Evolutionary conservation across 2,888 invertebrate species (phyloP), one percentile per base, ranked within the genome.

Genomic region (Ecliptopera silaceata): DNA sequence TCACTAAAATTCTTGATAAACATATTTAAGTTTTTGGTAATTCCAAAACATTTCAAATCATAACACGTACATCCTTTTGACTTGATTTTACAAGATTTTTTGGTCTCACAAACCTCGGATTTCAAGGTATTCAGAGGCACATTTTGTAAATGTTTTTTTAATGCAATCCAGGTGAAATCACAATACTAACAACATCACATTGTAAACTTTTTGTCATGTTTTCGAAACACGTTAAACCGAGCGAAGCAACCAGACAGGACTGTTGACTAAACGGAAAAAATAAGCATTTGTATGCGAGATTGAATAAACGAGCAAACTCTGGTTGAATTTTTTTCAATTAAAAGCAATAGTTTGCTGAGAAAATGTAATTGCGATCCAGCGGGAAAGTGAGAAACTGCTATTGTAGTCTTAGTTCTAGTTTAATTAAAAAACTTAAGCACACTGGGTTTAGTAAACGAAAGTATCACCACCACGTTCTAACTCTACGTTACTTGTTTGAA

Each of bases 281-380:
- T 39, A 15, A 58, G 29, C 51, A 49, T 43, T 39, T n/a, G n/a
- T n/a, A n/a, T n/a, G n/a, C n/a, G n/a, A n/a, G n/a, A 32, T 31
- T 42, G 44, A 52, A 52, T 43, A 39, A 39, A 52, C 32, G 15
- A 45, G 6, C 41, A 26, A 34, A 22, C 8, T 17, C 29, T n/a
- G 10, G 11, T 38, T 42, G 39, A 43, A 20, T 56, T 51, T 59
- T n/a, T 52, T 60, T 74, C 70, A 70, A 70, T 72, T 68, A 65
- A 56, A 64, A 61, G 47, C 58, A 45, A 62, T 53, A 48, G 50
- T 59, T 50, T 39, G 53, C 49, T 17, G 47, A 50, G 58, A 52
- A 61, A 60, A 61, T 55, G 55, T 44, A 55, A 58, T 46, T 57
- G 56, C 10, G 50, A 64, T 63, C 49, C n/a, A 54, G 61, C 44